Conservation (phyloP, 2,888 invertebrate species). For the Melipona bicolor region DNA sequence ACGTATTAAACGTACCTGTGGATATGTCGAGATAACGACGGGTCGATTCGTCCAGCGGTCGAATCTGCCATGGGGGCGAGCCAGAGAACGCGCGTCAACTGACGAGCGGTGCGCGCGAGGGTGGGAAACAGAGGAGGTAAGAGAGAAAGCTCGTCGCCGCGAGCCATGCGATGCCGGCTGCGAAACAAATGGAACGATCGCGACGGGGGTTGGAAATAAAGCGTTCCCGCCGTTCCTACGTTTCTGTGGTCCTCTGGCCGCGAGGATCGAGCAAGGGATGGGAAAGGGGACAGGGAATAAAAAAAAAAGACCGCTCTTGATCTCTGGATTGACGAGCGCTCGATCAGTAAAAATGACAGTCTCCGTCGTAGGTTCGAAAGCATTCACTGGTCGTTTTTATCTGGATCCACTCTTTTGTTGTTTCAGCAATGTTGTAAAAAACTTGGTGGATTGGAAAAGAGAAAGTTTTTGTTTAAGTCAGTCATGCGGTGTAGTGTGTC, state of each 20-base stretch:
- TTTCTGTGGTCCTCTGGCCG: conserved; percentile 49
- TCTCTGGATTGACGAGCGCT: conserved; percentile 66
- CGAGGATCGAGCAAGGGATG: conserved; percentile 31
- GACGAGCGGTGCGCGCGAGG: neutral
- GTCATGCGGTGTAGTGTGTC: neutral
- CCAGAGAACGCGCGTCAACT: conserved; percentile 23
- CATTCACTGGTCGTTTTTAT: conserved; percentile 28
- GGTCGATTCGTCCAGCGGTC: conserved; percentile 69
- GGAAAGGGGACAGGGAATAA: conserved; percentile 34
- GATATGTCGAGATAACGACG: conserved; percentile 72
- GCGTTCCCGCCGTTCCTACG: conserved; percentile 71
- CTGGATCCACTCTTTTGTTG: neutral
- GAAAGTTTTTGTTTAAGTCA: neutral
- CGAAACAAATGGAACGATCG: conserved; percentile 78
- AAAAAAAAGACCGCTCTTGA: conserved; percentile 51
- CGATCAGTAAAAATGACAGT: conserved; percentile 66
- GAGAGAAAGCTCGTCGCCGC: conserved; percentile 73
- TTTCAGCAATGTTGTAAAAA: neutral
- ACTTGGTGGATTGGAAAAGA: neutral
- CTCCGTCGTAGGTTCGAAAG: conserved; percentile 50
- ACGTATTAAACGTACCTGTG: conserved; percentile 69
- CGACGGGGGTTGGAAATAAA: conserved; percentile 73
- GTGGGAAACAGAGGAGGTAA: conserved; percentile 63
- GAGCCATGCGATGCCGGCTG: conserved; percentile 73
- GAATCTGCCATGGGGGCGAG: conserved; percentile 58